Conservation (phyloP, 2,888 invertebrate species). For the Patella pellucida region DNA sequence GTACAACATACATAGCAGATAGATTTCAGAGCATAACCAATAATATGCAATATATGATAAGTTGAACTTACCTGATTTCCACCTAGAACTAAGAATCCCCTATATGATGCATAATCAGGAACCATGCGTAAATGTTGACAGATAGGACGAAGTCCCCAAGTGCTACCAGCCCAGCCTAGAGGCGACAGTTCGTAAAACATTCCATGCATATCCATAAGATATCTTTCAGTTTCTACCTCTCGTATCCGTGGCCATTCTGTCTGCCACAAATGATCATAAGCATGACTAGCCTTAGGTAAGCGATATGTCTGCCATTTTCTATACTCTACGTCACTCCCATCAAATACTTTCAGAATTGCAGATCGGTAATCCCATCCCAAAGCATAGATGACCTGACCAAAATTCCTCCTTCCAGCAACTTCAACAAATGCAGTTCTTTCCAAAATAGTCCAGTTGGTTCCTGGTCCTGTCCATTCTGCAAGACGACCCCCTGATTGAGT, state of each 20-base stretch:
- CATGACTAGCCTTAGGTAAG: conserved; percentile 42
- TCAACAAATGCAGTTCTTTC: conserved; percentile 43
- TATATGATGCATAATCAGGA: conserved; percentile 40
- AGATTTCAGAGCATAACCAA: no score
- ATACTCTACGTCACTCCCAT: conserved; percentile 26
- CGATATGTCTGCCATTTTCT: conserved; percentile 41
- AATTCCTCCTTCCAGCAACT: conserved; percentile 41
- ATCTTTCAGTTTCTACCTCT: conserved; percentile 42
- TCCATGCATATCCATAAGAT: conserved; percentile 43
- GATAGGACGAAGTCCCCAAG: conserved; percentile 39
- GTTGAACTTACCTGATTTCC: conserved; percentile 35
- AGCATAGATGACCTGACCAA: conserved; percentile 41
- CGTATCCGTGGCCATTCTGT: conserved; percentile 42
- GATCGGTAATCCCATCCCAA: conserved; percentile 42
- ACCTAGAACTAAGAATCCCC: conserved; percentile 39
- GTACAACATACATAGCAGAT: no score
- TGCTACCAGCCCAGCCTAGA: conserved; percentile 40
- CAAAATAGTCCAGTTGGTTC: conserved; percentile 36
- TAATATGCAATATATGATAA: no score
- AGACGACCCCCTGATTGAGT: conserved; percentile 36
- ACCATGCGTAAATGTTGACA: conserved; percentile 39
- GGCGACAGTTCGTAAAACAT: conserved; percentile 43
- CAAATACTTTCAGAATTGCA: conserved; percentile 40
- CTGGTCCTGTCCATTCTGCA: conserved; percentile 42
- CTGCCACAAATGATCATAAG: conserved; percentile 42